phyloP scores from a whole-genome alignment of 1,140 invertebrate genomes.

The Zaprionus vittiger region DNA sequence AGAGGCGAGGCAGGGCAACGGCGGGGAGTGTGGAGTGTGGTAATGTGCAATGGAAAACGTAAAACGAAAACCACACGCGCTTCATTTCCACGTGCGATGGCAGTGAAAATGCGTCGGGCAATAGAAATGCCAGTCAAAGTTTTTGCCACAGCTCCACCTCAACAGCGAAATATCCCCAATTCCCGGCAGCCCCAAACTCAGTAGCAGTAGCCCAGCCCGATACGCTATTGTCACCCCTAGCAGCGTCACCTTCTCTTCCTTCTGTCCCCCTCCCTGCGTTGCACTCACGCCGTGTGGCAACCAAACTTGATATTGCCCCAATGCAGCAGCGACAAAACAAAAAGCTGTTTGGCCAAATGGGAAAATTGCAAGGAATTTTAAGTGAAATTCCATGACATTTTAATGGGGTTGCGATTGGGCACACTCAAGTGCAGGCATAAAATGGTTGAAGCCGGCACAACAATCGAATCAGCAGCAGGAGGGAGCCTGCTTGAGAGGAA shows the following conservation, averaged over 20 bases:
- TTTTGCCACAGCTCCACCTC: slow-evolving; percentile 38
- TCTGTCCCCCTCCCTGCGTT: neutral
- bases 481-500: neutral
- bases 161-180: slow-evolving; percentile 17
- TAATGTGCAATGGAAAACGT: slow-evolving; percentile 34
- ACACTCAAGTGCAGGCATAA: slow-evolving; percentile 27
- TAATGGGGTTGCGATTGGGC: slow-evolving; percentile 66
- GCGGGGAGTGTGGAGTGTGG: too few relatives aligned
- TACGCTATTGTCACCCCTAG: neutral
- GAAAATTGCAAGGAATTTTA: slow-evolving; percentile 64
- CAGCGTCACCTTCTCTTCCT: too few relatives aligned
- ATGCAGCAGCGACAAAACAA: slow-evolving; percentile 36
- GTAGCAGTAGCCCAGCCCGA: neutral
- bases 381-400: slow-evolving; percentile 82
- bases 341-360: slow-evolving; percentile 58
- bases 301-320: slow-evolving; percentile 29
- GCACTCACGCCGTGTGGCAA: neutral
- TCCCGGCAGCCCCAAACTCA: neutral
- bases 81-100: slow-evolving; percentile 50
- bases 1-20: neutral
- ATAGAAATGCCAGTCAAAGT: slow-evolving; percentile 51
- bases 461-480: neutral
- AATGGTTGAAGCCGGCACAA: slow-evolving; percentile 11
- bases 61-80: slow-evolving; percentile 53
- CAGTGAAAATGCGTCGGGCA: slow-evolving; percentile 43